Evolutionary conservation across 2,888 invertebrate species (phyloP), one percentile per base, ranked within the genome.

Genomic region (Dasypogon diadema): DNA sequence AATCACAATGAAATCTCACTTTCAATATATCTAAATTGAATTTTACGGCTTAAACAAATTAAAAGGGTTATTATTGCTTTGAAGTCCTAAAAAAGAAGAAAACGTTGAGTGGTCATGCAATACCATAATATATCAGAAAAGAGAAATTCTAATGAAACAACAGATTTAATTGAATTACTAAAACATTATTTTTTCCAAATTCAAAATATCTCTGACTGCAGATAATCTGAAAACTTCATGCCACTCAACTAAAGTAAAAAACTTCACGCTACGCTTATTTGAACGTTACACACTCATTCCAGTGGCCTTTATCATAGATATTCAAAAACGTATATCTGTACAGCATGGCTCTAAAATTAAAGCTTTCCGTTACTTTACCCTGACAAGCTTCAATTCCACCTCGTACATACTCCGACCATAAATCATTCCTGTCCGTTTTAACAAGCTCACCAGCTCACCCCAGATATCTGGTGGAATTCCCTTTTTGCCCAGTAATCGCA

Each of bases 401-500:
- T 70, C 54, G 18, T 70, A 34, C 34, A 70, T 26, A 54, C 54
- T 54, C 70, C n/a, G 30, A 34, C 21, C 34, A 70, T 70, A 70
- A 70, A 70, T 70, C 70, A 70, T 70, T 54, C 70, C 18, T 34
- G 54, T 51, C 70, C 51, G 54, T 54, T 18, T 24, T 51, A 70
- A 34, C 54, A 70, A 70, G 48, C 65, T 70, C 70, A 37, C 51
- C 21, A 70, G 48, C 65, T 70, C 70, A 37, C 51, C 21, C 70
- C 54, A 18, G 54, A 54, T 54, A 54, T 1, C 54, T 22, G 42
- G 1, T 12, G 42, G 42, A 42, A 21, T 54, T 18, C 14, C 6
- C 4, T 54, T 54, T 54, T 10, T 22, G 10, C 21, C 54, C 22
- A 5, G 54, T 6, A 37, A 10, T 60, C 48, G 22, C 24, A 48